Base-by-base conservation (phyloP, 2,797 vertebrate genomes). In the Coluber constrictor region DNA sequence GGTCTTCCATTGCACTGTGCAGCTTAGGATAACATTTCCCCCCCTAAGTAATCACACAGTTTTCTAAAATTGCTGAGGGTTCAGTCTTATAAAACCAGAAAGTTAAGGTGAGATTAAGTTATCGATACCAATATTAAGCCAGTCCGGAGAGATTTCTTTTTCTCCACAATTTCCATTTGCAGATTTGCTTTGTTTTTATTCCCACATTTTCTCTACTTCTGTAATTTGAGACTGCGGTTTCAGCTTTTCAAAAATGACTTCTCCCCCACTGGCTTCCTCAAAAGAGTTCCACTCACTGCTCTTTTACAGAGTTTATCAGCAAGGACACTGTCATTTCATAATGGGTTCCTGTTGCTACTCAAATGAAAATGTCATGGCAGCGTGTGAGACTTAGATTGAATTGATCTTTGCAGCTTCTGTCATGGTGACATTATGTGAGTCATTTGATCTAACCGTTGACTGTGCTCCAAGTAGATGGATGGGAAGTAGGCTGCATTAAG, bases 291-390 rank as follows among this genome's bases (percentile, higher is more conserved):
- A 5, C n/a, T 92, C n/a, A n/a, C 23, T 92, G 59, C 43, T 59
- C 32, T 93, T 92, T 88, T 54, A 88, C 60, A 0, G 8, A 88
- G 3, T 51, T 47, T 94, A 91, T 95, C 87, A 70, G 79, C 74
- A 92, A 96, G 94, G n/a, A 8, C 54, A 3, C 94, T 96, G 92
- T 63, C 90, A 70, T 87, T 93, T 89, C 61, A 89, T 94, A 94
- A 94, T 94, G 87, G 93, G 87, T 61, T 92, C 90, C 74, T 93
- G 74, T 91, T 94, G 90, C 23, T 0, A 23, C 20, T 92, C 90
- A 88, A 92, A n/a, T 79, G 93, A 92, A 91, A 91, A 91, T 94
- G 90, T 93, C 93, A 95, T 55, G 90, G 93, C 91, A 87, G 90
- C 86, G 29, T 86, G 47, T 0, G 0, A 91, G 90, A 83, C 94